phyloP scores from a whole-genome alignment of 2,113 vertebrate genomes.

The Lepisosteus oculatus region DNA sequence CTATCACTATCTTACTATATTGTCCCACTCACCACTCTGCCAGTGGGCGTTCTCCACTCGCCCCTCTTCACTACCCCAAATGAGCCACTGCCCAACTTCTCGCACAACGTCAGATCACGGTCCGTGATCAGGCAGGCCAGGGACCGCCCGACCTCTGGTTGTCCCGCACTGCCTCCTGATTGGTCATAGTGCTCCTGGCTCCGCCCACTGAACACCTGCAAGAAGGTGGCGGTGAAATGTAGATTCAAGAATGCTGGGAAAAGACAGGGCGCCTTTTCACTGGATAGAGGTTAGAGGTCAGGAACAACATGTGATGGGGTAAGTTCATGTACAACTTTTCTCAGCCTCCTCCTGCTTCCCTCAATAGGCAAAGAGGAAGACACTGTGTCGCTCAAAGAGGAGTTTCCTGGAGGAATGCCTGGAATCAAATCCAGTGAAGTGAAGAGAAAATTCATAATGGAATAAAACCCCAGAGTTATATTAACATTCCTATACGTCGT shows the following conservation, averaged over 20 bases:
- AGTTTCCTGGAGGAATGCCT: too few species aligned
- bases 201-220: slow-evolving; percentile 53
- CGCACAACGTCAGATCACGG: slow-evolving; percentile 65
- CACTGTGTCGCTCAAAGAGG: too few species aligned
- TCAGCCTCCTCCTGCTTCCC: neutral
- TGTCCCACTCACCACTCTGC: slow-evolving; percentile 63
- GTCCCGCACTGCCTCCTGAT: slow-evolving; percentile 5
- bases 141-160: slow-evolving; percentile 49
- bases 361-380: too few species aligned
- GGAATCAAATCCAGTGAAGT: too few species aligned
- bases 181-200: slow-evolving; percentile 53
- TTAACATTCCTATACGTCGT: too few species aligned
- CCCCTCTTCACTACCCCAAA: slow-evolving; percentile 80
- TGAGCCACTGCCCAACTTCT: slow-evolving; percentile 78
- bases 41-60: slow-evolving; percentile 71
- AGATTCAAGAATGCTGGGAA: neutral
- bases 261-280: neutral
- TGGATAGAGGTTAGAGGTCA: too few species aligned
- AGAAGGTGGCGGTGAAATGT: neutral
- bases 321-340: too few species aligned
- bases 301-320: too few species aligned
- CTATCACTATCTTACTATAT: too few species aligned
- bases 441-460: too few species aligned
- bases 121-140: slow-evolving; percentile 80
- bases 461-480: too few species aligned